Conservation (phyloP, 2,113 vertebrate genomes). For the Pygoscelis antarcticus region DNA sequence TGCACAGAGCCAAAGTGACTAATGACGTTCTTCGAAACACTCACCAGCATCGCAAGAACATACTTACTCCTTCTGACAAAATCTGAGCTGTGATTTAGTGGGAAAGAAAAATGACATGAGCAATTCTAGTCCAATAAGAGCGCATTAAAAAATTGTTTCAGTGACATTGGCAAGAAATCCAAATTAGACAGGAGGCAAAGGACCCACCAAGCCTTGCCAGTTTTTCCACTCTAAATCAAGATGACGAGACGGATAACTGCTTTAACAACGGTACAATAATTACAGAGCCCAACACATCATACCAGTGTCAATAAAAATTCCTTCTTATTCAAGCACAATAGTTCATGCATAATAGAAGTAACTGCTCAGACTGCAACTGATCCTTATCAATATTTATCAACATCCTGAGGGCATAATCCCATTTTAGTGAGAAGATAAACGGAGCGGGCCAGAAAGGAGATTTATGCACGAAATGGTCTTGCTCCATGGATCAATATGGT, state of each 20-base stretch:
- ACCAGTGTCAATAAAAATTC: background rate
- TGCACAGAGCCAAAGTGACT: background rate
- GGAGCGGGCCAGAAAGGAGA: background rate
- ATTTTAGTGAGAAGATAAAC: background rate
- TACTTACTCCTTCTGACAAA: background rate
- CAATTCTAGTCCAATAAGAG: background rate
- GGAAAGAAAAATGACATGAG: background rate
- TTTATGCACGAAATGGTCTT: background rate
- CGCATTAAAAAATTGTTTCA: background rate
- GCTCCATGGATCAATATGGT: background rate
- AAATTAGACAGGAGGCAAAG: background rate
- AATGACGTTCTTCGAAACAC: background rate
- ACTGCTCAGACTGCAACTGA: background rate
- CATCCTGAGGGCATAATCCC: background rate
- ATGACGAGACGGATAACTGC: background rate
- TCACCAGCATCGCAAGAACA: background rate
- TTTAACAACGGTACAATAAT: background rate
- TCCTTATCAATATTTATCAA: background rate
- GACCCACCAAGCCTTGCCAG: background rate
- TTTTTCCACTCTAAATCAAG: background rate
- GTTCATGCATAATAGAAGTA: background rate
- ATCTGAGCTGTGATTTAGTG: background rate
- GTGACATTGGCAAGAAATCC: background rate
- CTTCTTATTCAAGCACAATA: background rate
- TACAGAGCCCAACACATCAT: background rate